Conservation (phyloP, 2,888 invertebrate species). For the Caenorhabditis japonica region DNA sequence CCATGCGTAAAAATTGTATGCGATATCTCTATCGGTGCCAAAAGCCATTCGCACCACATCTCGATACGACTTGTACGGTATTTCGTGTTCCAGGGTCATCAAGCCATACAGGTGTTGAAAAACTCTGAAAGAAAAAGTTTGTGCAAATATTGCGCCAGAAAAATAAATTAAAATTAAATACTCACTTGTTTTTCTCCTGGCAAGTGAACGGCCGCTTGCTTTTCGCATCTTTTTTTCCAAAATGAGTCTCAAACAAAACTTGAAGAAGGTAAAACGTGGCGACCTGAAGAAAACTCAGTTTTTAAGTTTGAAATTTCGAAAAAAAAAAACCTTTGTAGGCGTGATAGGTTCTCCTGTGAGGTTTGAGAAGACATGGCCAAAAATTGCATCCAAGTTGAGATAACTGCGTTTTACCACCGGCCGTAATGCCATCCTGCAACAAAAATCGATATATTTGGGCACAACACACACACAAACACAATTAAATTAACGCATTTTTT, state of each 20-base stretch:
- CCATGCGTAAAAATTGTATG: constrained; percentile 19
- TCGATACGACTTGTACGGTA: constrained; percentile 30
- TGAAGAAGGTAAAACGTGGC: constrained; percentile 45
- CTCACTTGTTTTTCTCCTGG: constrained; percentile 10
- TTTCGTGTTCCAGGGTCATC: constrained; percentile 11
- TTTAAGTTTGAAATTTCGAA: background rate
- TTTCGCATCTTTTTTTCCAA: constrained; percentile 19
- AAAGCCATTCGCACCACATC: constrained; percentile 22
- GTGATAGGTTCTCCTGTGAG: constrained; percentile 48
- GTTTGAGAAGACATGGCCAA: constrained; percentile 46
- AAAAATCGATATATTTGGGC: no score
- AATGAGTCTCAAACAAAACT: constrained; percentile 36
- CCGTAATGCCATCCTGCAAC: background rate
- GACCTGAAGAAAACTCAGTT: constrained; percentile 4
- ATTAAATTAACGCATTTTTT: no score
- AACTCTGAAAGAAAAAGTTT: constrained; percentile 15
- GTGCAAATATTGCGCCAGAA: background rate
- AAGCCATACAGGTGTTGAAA: constrained; percentile 19
- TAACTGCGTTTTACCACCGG: background rate
- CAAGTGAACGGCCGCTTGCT: constrained; percentile 7
- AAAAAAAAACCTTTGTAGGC: constrained; percentile 18
- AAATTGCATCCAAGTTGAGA: constrained; percentile 54
- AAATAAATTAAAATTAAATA: no score
- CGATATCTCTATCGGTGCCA: constrained; percentile 5
- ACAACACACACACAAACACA: no score